phyloP scores from a whole-genome alignment of 2,888 invertebrate species.

The Trilocha varians region DNA sequence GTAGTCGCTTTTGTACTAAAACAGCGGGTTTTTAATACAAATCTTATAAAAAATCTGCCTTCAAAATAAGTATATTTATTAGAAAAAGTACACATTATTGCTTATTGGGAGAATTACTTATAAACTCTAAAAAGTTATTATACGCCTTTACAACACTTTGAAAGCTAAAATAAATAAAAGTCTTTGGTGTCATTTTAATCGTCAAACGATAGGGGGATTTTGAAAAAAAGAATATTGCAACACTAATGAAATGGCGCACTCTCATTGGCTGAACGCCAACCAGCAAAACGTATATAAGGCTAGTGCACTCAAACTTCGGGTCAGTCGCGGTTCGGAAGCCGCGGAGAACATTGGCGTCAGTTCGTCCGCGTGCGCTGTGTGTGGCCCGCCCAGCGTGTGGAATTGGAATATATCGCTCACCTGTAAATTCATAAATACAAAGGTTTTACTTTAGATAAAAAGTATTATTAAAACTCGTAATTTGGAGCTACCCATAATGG shows the following conservation, averaged over 20 bases:
- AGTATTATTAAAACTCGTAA: too few relatives aligned
- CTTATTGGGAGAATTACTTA: slow-evolving; percentile 11
- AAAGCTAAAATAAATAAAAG: slow-evolving; percentile 29
- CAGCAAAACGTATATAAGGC: slow-evolving; percentile 33
- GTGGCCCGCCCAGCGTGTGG: slow-evolving; percentile 77
- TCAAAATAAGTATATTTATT: too few relatives aligned
- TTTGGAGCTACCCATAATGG: too few relatives aligned
- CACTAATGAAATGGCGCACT: slow-evolving; percentile 16
- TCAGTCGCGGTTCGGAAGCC: slow-evolving; percentile 24
- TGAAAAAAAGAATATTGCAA: slow-evolving; percentile 7
- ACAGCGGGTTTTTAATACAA: too few relatives aligned
- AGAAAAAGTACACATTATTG: background rate
- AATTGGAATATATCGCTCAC: slow-evolving; percentile 83
- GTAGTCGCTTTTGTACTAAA: too few relatives aligned
- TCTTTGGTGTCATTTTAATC: slow-evolving; percentile 35
- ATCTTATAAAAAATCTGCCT: too few relatives aligned
- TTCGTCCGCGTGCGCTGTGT: slow-evolving; percentile 60
- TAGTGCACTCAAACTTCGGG: slow-evolving; percentile 15
- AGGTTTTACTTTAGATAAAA: too few relatives aligned
- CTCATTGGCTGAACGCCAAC: slow-evolving; percentile 27
- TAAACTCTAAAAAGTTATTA: slow-evolving; percentile 12
- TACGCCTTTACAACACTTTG: slow-evolving; percentile 34
- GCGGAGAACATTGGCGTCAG: slow-evolving; percentile 51
- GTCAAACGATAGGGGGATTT: slow-evolving; percentile 29
- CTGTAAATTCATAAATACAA: slow-evolving; percentile 47